Conservation (phyloP, 2,113 vertebrate species). For the Ahaetulla prasina region DNA sequence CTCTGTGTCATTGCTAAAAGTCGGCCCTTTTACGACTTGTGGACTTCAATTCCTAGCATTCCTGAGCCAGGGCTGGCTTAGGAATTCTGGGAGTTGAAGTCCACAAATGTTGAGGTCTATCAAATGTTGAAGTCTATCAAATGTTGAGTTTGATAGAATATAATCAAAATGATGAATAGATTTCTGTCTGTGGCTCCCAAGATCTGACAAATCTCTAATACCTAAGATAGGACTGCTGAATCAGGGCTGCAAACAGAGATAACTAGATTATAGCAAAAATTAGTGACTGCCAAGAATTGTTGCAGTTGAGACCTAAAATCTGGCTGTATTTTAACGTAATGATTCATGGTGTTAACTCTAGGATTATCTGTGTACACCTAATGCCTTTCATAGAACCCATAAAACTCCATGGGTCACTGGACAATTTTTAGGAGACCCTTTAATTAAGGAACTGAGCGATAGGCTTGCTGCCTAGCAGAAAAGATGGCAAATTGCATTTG, state of each 20-base stretch:
- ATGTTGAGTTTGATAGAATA: not conserved
- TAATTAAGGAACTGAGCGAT: not conserved
- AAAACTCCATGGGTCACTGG: not conserved
- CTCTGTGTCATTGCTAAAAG: not conserved
- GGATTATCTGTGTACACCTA: not conserved
- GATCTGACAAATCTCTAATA: not conserved
- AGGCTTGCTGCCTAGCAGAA: not conserved
- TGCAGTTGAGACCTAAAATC: not conserved
- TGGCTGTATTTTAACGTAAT: not conserved
- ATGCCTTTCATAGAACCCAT: not conserved
- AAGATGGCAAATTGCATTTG: not conserved
- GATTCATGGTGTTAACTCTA: not conserved
- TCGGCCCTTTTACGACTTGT: not conserved
- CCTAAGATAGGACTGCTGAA: not conserved
- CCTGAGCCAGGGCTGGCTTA: not conserved
- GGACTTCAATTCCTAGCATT: not conserved
- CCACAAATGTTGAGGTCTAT: too few relatives aligned
- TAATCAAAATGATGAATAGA: not conserved
- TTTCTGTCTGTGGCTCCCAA: not conserved
- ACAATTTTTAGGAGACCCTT: not conserved
- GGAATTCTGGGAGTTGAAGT: not conserved
- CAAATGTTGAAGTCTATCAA: too few relatives aligned
- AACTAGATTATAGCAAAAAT: not conserved
- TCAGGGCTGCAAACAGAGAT: not conserved
- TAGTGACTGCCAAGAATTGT: not conserved